Percentiles rank a stretch among this genome's conserved stretches.
These are phyloP conservation scores for Papilio polytes DNA, from an alignment of 1,140 invertebrate genomes.

Conservation along the genomic window DNA sequence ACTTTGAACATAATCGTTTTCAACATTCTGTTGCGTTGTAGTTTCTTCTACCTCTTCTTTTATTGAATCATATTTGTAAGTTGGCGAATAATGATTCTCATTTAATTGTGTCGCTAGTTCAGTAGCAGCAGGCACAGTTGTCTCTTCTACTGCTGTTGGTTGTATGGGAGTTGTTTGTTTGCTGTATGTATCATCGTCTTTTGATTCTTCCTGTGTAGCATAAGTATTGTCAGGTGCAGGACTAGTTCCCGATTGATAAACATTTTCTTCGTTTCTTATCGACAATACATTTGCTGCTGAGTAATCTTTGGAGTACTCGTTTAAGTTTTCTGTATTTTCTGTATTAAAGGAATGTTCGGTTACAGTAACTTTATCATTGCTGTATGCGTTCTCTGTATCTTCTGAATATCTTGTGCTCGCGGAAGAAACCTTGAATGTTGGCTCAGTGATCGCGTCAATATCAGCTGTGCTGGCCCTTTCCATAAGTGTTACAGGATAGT, in stretches of 20 bases:
- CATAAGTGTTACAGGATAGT: constrained; percentile 84
- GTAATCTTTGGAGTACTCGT: constrained; percentile 49
- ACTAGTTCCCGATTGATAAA: constrained; percentile 60
- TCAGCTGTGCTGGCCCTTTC: constrained; percentile 77
- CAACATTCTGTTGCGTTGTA: constrained; percentile 49
- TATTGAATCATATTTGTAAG: constrained; percentile 47
- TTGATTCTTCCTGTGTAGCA: constrained; percentile 55
- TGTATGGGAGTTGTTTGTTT: constrained; percentile 55
- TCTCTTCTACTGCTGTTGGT: constrained; percentile 48
- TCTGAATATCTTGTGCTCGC: constrained; percentile 53
- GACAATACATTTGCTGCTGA: constrained; percentile 55
- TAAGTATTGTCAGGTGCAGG: constrained; percentile 51
- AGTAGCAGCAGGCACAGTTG: constrained; percentile 49
- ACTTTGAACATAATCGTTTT: constrained; percentile 52
- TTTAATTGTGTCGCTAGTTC: constrained; percentile 54
- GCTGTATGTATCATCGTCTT: constrained; percentile 53
- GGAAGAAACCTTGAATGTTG: constrained; percentile 57
- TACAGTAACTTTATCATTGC: constrained; percentile 67
- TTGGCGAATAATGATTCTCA: constrained; percentile 48
- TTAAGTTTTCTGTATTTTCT: constrained; percentile 47
- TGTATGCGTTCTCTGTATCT: constrained; percentile 76
- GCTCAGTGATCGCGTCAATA: constrained; percentile 78
- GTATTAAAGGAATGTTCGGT: constrained; percentile 56
- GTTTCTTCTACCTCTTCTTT: constrained; percentile 52
- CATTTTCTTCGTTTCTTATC: constrained; percentile 57